These are phyloP conservation scores for Parnassius smintheus DNA, from an alignment of 2,888 invertebrate genomes.

Conservation along the genomic window DNA sequence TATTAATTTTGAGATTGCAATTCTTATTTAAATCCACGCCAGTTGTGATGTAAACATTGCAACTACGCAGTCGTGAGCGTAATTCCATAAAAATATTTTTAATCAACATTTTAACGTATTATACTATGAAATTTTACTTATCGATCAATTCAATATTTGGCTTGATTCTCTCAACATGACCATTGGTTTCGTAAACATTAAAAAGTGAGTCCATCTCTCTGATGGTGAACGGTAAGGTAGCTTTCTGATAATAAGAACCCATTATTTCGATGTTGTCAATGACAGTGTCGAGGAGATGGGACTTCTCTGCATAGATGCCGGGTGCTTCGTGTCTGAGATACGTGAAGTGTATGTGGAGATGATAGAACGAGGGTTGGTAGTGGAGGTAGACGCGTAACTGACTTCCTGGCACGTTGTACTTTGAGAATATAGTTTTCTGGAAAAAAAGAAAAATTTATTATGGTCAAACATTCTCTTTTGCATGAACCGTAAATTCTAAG, in stretches of 20 bases:
- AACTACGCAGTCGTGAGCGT: slow-evolving; percentile 80
- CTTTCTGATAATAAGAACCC: slow-evolving; percentile 91
- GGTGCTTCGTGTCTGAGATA: slow-evolving; percentile 89
- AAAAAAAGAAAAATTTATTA: slow-evolving; percentile 42
- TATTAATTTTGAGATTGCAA: slow-evolving; percentile 71
- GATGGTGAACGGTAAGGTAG: slow-evolving; percentile 89
- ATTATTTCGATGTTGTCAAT: slow-evolving; percentile 94
- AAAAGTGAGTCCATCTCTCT: slow-evolving; percentile 88
- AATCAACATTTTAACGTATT: slow-evolving; percentile 64
- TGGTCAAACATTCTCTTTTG: not conserved
- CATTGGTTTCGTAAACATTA: slow-evolving; percentile 82
- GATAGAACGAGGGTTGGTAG: slow-evolving; percentile 98
- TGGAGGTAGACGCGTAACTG: slow-evolving; percentile 93
- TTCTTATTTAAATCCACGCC: slow-evolving; percentile 65
- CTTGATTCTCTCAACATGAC: slow-evolving; percentile 70
- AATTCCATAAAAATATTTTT: slow-evolving; percentile 81
- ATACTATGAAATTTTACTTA: slow-evolving; percentile 9
- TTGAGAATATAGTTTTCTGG: slow-evolving; percentile 87
- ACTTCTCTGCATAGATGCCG: slow-evolving; percentile 91
- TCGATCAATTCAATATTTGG: slow-evolving; percentile 38
- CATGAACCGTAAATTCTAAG: too few relatives aligned
- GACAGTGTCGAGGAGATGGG: slow-evolving; percentile 93
- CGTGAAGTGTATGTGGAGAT: slow-evolving; percentile 96
- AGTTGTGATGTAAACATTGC: slow-evolving; percentile 81
- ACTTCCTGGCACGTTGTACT: slow-evolving; percentile 85